phyloP scores from a whole-genome alignment of 2,113 vertebrate species.

The Opisthocomus hoazin region DNA sequence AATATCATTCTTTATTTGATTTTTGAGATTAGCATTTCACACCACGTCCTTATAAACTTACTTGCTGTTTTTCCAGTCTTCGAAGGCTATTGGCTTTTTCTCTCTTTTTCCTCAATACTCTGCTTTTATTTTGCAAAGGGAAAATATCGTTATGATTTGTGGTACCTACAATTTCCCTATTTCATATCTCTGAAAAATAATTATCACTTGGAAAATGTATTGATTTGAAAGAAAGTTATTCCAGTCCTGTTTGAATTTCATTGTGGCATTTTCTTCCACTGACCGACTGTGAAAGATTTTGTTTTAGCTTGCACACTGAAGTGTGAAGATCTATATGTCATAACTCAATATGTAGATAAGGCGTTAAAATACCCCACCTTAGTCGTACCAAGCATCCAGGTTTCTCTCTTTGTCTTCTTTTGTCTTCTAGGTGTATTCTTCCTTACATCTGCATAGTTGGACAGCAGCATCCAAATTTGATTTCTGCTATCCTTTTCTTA shows the following conservation, averaged over 20 bases:
- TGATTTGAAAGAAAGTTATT: constrained; percentile 7
- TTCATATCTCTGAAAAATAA: not conserved
- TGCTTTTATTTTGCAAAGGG: not conserved
- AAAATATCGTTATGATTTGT: not conserved
- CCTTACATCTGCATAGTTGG: not conserved
- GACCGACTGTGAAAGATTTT: not conserved
- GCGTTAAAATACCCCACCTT: not conserved
- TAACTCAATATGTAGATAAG: no score
- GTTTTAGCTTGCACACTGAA: not conserved
- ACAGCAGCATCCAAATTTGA: not conserved
- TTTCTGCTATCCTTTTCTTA: not conserved
- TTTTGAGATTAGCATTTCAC: not conserved
- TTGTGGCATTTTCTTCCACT: not conserved
- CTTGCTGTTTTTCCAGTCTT: not conserved
- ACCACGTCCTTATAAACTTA: not conserved
- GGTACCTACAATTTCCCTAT: not conserved
- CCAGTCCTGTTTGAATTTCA: not conserved
- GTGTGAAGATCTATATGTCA: no score
- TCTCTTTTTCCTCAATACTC: not conserved
- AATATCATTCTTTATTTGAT: not conserved
- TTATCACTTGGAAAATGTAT: not conserved
- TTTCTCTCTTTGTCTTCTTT: not conserved
- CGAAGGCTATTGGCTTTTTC: not conserved
- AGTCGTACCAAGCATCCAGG: not conserved
- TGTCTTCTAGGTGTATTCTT: not conserved